phyloP scores from a whole-genome alignment of 2,113 vertebrate species.

The Myanophis thanlyinensis region DNA sequence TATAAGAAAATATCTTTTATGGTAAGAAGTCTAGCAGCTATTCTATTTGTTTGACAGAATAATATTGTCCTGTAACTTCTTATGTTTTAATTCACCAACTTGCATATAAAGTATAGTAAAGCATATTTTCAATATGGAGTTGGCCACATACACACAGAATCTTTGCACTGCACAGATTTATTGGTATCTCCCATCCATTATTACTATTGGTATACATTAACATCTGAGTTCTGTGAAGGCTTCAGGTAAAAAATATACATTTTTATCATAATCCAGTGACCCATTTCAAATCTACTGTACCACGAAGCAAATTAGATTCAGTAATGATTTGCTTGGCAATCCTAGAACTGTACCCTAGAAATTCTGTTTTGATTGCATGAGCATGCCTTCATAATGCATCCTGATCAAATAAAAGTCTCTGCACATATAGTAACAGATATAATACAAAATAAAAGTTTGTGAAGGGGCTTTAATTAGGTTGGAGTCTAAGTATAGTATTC shows the following conservation, averaged over 20 bases:
- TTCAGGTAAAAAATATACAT: background rate
- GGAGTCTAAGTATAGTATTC: conserved; percentile 29
- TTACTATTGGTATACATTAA: background rate
- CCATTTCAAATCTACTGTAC: background rate
- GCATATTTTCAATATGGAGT: background rate
- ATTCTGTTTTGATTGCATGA: background rate
- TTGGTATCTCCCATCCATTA: background rate
- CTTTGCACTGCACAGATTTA: background rate
- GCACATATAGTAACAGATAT: background rate
- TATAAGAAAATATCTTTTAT: background rate
- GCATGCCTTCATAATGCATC: background rate
- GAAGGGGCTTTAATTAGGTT: conserved; percentile 9
- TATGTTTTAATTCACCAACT: background rate
- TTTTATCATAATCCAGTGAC: background rate
- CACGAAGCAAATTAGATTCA: background rate
- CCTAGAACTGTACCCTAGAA: background rate
- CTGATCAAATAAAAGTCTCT: background rate
- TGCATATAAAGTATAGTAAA: background rate
- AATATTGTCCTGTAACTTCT: background rate
- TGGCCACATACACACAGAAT: background rate
- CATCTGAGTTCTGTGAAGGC: background rate
- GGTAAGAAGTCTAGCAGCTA: background rate
- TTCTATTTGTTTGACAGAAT: background rate
- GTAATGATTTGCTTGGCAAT: background rate
- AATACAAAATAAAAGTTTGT: background rate